Percentiles rank a stretch among this genome's conserved stretches.
These are phyloP conservation scores for Sarcoramphus papa DNA, from an alignment of 2,797 vertebrate species.

Conservation along the genomic window DNA sequence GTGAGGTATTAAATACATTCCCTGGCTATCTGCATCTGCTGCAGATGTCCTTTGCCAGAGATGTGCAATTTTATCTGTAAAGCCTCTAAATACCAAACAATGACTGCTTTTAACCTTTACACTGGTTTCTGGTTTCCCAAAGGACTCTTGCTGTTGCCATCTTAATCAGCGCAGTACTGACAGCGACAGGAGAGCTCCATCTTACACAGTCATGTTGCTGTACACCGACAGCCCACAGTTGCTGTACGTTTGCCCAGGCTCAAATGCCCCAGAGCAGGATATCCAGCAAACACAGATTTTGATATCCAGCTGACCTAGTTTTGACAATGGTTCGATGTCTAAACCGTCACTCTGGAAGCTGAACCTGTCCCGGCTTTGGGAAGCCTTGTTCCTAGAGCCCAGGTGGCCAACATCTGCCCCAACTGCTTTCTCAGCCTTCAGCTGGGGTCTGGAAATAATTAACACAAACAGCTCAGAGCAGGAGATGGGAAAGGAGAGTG, in stretches of 20 bases:
- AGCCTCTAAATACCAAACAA: neutral
- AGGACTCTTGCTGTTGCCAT: neutral
- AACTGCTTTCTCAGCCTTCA: neutral
- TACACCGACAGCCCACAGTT: neutral
- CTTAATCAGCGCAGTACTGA: neutral
- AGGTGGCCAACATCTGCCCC: constrained; percentile 1
- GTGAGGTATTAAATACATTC: accelerated
- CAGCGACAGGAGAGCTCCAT: neutral
- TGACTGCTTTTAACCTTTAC: neutral
- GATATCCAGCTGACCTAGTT: constrained; percentile 8
- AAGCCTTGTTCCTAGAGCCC: neutral
- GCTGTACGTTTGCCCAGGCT: neutral
- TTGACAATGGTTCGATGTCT: neutral
- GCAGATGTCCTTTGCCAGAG: neutral
- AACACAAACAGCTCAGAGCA: neutral
- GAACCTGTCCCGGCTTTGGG: neutral
- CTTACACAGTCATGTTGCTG: accelerated
- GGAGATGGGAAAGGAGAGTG: neutral
- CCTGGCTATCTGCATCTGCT: neutral
- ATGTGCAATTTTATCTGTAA: neutral
- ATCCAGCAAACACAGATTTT: neutral
- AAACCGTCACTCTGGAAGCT: neutral
- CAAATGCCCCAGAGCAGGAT: neutral
- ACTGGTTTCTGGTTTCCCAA: neutral
- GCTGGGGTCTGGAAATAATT: neutral